A percentile compares a stretch with the other conserved stretches of the same genome.
phyloP scores from a whole-genome alignment of 2,888 invertebrate genomes.

The Apantesis nais region DNA sequence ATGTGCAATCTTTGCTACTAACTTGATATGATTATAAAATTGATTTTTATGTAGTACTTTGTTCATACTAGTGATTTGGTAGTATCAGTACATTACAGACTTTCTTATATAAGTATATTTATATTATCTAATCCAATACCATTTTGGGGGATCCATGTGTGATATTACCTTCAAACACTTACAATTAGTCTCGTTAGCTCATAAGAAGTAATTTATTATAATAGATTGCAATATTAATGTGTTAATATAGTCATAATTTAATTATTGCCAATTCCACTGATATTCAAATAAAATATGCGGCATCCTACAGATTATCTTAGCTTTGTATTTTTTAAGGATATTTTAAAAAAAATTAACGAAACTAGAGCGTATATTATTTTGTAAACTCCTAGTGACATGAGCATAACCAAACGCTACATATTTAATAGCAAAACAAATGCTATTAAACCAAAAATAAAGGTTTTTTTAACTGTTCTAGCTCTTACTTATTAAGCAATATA shows the following conservation, averaged over 20 bases:
- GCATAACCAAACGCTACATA: no score
- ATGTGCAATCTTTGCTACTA: slow-evolving; percentile 18
- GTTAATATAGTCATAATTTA: no score
- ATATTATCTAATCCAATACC: slow-evolving; percentile 21
- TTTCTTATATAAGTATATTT: slow-evolving; percentile 21
- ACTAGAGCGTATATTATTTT: no score
- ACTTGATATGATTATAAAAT: slow-evolving; percentile 14
- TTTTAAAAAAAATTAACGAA: no score
- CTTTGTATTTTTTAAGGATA: no score
- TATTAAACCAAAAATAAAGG: no score
- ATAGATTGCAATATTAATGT: not conserved
- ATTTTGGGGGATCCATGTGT: slow-evolving; percentile 28
- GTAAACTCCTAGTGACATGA: no score
- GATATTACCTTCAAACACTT: not conserved
- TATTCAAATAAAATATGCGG: no score
- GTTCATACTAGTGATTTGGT: slow-evolving; percentile 29
- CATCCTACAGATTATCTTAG: no score
- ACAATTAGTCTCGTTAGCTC: no score
- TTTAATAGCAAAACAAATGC: no score
- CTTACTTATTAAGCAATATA: not conserved
- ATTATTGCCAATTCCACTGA: no score
- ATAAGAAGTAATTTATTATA: not conserved
- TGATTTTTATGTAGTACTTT: slow-evolving; percentile 10
- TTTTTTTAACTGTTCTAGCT: not conserved
- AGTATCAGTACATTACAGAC: slow-evolving; percentile 25